Evolutionary conservation across 2,797 vertebrate species (phyloP).

Genomic region (Saxicola maurus): DNA sequence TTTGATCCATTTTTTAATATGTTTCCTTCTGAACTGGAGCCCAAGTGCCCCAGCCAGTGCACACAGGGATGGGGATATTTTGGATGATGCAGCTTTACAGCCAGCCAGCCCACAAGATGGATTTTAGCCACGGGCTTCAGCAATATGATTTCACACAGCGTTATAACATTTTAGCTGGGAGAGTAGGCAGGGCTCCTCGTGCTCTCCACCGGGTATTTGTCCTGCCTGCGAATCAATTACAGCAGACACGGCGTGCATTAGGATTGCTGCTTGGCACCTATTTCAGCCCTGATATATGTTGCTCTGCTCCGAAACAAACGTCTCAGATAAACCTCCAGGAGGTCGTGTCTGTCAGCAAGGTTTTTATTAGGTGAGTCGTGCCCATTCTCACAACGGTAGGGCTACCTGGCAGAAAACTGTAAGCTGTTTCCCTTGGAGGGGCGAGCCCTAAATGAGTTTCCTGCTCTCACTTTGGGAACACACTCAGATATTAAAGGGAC

Average conservation of each 20-base stretch:
- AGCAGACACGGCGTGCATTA: constrained; percentile 53
- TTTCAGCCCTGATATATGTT: constrained; percentile 65
- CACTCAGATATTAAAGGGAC: constrained; percentile 40
- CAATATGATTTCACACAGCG: constrained; percentile 52
- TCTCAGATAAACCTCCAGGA: constrained; percentile 63
- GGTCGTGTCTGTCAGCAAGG: constrained; percentile 56
- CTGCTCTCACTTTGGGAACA: neutral
- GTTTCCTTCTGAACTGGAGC: constrained; percentile 52
- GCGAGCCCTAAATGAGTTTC: neutral
- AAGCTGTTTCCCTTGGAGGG: neutral
- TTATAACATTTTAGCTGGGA: constrained; percentile 56
- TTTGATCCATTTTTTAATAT: constrained; percentile 50
- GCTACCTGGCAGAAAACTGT: constrained; percentile 43
- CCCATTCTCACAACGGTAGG: constrained; percentile 43
- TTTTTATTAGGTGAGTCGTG: constrained; percentile 61
- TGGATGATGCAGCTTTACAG: neutral
- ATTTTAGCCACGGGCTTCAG: constrained; percentile 18
- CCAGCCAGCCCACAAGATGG: constrained; percentile 15
- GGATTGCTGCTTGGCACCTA: constrained; percentile 54
- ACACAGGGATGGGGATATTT: neutral
- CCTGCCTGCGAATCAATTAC: constrained; percentile 70
- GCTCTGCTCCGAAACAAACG: constrained; percentile 48
- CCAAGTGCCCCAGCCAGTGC: neutral
- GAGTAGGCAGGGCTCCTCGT: constrained; percentile 26
- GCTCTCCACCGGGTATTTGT: constrained; percentile 56